Percentiles rank a stretch among this genome's conserved stretches.
phyloP scores from a whole-genome alignment of 2,797 vertebrate genomes.

The Rhinatrema bivittatum region DNA sequence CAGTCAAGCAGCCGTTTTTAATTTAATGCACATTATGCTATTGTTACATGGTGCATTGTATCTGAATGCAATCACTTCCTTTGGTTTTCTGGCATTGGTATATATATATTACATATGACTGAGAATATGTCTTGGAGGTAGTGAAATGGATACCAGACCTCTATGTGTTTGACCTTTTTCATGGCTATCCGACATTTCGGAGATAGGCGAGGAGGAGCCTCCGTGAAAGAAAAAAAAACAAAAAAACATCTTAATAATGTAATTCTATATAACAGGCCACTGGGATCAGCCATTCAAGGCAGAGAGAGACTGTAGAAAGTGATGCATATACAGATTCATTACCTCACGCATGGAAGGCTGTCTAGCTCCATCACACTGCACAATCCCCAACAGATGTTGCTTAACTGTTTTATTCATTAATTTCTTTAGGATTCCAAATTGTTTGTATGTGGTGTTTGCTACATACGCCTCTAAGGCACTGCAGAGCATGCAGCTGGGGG shows the following conservation, averaged over 20 bases:
- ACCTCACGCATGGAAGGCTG: slow-evolving; percentile 46
- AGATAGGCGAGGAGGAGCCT: slow-evolving; percentile 47
- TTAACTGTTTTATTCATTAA: slow-evolving; percentile 43
- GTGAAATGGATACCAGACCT: slow-evolving; percentile 52
- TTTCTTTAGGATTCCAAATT: slow-evolving; percentile 23
- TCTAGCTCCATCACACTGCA: slow-evolving; percentile 18
- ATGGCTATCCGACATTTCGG: slow-evolving; percentile 35
- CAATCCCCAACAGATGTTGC: slow-evolving; percentile 71
- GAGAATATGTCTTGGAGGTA: slow-evolving; percentile 48
- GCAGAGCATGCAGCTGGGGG: too few relatives aligned
- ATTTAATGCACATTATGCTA: slow-evolving; percentile 63
- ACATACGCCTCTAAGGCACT: too few relatives aligned
- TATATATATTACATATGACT: slow-evolving; percentile 59
- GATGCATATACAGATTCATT: slow-evolving; percentile 44
- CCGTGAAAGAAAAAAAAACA: slow-evolving; percentile 46
- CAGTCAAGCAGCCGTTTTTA: slow-evolving; percentile 58
- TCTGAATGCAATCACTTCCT: slow-evolving; percentile 76
- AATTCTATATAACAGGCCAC: slow-evolving; percentile 16
- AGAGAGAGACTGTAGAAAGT: slow-evolving; percentile 25
- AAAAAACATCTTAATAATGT: slow-evolving; percentile 16
- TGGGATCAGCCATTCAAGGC: slow-evolving; percentile 16
- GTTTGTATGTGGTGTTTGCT: slow-evolving; percentile 19
- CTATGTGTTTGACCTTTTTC: slow-evolving; percentile 45
- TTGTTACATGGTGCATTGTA: slow-evolving; percentile 66
- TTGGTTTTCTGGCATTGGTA: slow-evolving; percentile 51